These are phyloP conservation scores for Trichogramma evanescens DNA, from an alignment of 2,888 invertebrate species.

Conservation along the genomic window DNA sequence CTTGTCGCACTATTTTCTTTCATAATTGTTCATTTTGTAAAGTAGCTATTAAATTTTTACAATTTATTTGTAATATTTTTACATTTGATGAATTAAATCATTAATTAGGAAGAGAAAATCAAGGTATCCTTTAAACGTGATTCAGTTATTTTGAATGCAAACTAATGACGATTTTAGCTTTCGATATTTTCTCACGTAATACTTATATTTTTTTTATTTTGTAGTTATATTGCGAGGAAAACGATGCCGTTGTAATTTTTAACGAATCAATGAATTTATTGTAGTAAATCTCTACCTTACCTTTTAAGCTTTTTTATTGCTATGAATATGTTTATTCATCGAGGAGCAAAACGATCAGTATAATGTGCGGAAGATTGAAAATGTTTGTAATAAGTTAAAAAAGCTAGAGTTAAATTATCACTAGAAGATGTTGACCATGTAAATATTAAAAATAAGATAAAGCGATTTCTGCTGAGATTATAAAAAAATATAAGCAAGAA, in stretches of 20 bases:
- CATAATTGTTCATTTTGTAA: too few relatives aligned
- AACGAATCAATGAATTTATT: slow-evolving; percentile 14
- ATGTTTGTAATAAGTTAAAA: slow-evolving; percentile 5
- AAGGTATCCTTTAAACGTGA: too few relatives aligned
- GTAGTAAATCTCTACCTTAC: slow-evolving; percentile 12
- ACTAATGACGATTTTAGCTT: too few relatives aligned
- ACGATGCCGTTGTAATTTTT: slow-evolving; percentile 12
- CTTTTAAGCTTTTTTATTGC: slow-evolving; percentile 14
- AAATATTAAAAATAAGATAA: neutral
- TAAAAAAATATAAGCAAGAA: slow-evolving; percentile 20
- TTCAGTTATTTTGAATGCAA: too few relatives aligned
- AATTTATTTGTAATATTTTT: too few relatives aligned
- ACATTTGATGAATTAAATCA: too few relatives aligned
- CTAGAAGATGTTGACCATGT: neutral
- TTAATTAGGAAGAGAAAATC: too few relatives aligned
- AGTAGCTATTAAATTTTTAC: too few relatives aligned
- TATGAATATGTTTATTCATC: slow-evolving; percentile 7
- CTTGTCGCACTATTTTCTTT: too few relatives aligned
- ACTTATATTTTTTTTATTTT: neutral
- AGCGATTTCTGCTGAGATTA: slow-evolving; percentile 10
- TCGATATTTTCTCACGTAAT: too few relatives aligned
- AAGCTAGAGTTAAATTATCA: neutral
- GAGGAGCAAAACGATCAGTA: slow-evolving; percentile 1
- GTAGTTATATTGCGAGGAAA: slow-evolving; percentile 3
- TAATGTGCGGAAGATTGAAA: neutral